Conservation (phyloP, 2,113 vertebrate species). For the Prinia subflava region DNA sequence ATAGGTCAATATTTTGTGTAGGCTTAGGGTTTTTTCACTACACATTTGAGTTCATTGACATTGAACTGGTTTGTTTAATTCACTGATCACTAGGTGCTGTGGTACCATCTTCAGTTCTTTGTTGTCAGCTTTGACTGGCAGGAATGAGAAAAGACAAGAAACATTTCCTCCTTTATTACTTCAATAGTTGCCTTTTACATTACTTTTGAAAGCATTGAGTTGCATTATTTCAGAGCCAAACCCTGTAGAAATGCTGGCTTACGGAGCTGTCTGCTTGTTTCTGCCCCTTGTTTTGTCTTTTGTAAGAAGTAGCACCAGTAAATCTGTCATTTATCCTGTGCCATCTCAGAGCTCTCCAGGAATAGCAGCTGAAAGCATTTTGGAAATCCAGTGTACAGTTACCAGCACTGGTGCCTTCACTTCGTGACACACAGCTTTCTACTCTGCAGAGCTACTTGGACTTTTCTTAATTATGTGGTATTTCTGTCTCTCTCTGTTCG, state of each 20-base stretch:
- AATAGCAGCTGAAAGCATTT: neutral
- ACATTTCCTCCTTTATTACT: neutral
- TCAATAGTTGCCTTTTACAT: neutral
- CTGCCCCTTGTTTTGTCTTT: neutral
- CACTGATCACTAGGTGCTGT: neutral
- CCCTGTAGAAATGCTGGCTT: neutral
- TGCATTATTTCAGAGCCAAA: neutral
- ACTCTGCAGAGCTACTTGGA: neutral
- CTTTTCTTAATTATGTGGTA: neutral
- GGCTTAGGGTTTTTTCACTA: neutral
- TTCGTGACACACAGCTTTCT: neutral
- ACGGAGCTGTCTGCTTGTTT: neutral
- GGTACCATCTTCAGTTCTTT: neutral
- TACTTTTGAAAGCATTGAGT: neutral
- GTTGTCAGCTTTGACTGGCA: neutral
- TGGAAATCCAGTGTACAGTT: neutral
- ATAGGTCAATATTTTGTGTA: neutral
- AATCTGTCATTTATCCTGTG: neutral
- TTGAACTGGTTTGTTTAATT: neutral
- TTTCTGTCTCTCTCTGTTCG: neutral
- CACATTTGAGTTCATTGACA: neutral
- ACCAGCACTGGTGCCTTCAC: neutral
- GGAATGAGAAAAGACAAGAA: neutral
- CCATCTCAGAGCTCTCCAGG: neutral
- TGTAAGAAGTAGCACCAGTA: neutral